phyloP scores from a whole-genome alignment of 2,113 vertebrate species.

The Syngnathus typhle region DNA sequence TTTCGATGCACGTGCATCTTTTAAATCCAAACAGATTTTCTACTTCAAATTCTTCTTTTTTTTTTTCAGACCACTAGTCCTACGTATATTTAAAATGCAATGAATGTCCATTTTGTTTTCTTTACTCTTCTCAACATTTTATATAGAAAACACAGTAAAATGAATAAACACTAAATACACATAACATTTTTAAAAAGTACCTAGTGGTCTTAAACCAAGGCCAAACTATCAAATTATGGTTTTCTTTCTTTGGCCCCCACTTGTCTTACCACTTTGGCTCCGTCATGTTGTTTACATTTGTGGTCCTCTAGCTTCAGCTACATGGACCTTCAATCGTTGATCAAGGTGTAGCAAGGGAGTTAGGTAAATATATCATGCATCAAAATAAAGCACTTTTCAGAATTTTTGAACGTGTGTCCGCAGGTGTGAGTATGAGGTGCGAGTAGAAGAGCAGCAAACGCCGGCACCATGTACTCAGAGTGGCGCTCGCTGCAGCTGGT shows the following conservation, averaged over 20 bases:
- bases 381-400: not conserved
- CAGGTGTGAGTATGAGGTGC: constrained; percentile 64
- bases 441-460: constrained; percentile 53
- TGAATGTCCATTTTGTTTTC: no score
- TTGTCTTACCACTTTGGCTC: not conserved
- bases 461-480: constrained; percentile 90
- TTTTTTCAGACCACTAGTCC: no score
- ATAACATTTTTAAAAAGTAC: not conserved
- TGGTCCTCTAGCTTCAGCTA: not conserved
- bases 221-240: not conserved
- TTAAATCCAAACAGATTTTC: no score
- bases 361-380: not conserved
- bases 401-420: constrained; percentile 17
- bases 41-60: no score
- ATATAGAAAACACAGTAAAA: no score
- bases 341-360: not conserved
- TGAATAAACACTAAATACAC: no score
- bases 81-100: no score
- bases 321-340: not conserved
- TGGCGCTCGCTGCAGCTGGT: constrained; percentile 95
- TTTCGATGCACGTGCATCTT: no score
- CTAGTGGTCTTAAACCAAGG: not conserved
- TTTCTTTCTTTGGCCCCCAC: not conserved
- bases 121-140: no score
- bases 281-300: not conserved